A percentile compares a stretch with the other conserved stretches of the same genome.
phyloP scores from a whole-genome alignment of 2,797 vertebrate genomes.

The Gallirallus australis region DNA sequence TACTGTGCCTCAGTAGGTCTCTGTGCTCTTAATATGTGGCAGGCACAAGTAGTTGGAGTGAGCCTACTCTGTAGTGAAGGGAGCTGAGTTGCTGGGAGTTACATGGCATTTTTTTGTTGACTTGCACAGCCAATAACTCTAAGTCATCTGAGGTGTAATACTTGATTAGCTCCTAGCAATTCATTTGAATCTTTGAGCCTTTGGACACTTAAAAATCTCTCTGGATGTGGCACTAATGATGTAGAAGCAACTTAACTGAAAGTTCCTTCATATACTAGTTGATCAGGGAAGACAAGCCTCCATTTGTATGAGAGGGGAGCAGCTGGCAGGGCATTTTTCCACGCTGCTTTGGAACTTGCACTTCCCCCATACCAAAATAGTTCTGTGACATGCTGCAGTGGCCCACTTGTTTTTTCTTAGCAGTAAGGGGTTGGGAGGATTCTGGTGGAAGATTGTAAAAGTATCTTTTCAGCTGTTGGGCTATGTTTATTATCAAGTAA shows the following conservation, averaged over 20 bases:
- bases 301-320: conserved; percentile 16
- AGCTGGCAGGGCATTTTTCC: conserved; percentile 66
- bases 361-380: conserved; percentile 66
- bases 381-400: conserved; percentile 49
- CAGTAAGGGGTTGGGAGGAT: conserved; percentile 45
- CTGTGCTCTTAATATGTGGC: not conserved
- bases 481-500: conserved; percentile 65
- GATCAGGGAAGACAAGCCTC: not conserved
- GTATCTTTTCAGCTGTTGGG: conserved; percentile 70
- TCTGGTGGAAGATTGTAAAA: conserved; percentile 65
- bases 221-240: not conserved
- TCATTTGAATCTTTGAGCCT: not conserved
- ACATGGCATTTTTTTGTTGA: not conserved
- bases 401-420: conserved; percentile 66
- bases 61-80: not conserved
- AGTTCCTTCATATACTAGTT: conserved; percentile 1
- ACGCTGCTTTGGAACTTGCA: conserved; percentile 50
- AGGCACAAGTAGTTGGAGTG: not conserved
- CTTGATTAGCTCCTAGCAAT: not conserved
- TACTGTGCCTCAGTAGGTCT: not conserved
- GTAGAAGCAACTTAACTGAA: not conserved
- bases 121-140: not conserved
- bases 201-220: not conserved
- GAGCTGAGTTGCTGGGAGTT: not conserved
- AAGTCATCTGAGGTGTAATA: not conserved